Evolutionary conservation across 2,888 invertebrate species (phyloP).

Genomic region (Oxystoma pomonae): DNA sequence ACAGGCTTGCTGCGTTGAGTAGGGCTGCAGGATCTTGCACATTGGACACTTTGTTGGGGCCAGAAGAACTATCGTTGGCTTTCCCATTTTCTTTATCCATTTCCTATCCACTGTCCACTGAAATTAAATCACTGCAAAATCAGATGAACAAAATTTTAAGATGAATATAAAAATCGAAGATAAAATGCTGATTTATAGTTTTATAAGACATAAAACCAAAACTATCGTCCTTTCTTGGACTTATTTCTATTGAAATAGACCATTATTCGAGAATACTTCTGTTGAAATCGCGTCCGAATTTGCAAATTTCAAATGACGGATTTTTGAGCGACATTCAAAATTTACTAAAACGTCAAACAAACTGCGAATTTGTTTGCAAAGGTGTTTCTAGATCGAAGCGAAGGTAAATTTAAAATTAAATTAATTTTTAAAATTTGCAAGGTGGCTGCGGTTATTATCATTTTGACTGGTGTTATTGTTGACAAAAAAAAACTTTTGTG

Average conservation of each 20-base stretch:
- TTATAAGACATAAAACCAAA: not conserved
- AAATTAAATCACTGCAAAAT: conserved; percentile 1
- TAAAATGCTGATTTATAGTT: not conserved
- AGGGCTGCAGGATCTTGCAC: conserved; percentile 61
- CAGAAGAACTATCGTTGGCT: conserved; percentile 55
- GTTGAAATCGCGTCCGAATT: not conserved
- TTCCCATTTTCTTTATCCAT: conserved; percentile 83
- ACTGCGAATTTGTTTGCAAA: not conserved
- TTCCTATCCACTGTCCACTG: conserved; percentile 44
- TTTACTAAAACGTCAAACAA: not conserved
- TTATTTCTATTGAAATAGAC: not conserved
- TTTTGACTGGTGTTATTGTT: no score
- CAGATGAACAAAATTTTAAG: not conserved
- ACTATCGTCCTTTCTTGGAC: not conserved
- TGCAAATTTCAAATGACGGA: not conserved
- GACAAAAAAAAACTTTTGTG: no score
- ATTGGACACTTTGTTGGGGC: conserved; percentile 50
- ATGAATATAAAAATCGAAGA: not conserved
- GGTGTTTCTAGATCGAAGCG: not conserved
- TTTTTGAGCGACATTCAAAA: not conserved
- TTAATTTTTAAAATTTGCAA: not conserved
- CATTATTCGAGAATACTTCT: not conserved
- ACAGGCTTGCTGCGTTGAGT: conserved; percentile 67
- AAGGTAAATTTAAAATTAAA: not conserved
- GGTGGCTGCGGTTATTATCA: no score